Base-by-base conservation (phyloP, 2,888 invertebrate genomes). In the Pantelozetes paolii region DNA sequence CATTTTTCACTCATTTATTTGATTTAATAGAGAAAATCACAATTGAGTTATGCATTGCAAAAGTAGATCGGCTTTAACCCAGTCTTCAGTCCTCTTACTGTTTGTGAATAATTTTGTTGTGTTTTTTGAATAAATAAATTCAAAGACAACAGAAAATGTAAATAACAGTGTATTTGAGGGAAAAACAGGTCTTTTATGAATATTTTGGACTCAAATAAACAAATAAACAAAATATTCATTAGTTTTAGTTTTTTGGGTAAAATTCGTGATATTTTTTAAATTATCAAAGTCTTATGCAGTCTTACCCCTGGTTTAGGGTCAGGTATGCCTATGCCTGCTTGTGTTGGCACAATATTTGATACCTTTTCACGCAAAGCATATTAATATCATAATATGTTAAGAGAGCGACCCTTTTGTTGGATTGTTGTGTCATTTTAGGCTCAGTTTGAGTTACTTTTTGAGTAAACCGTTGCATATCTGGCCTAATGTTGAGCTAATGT, bases 221-320 rank as follows among this genome's bases (percentile, higher is more conserved):
- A n/a, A n/a, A n/a, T n/a, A n/a, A n/a, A 59, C 23, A 28, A 67
- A 67, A 40, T 67, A 40, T 67, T 67, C 36, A 67, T 23, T n/a
- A n/a, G n/a, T n/a, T n/a, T 40, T 67, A 40, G 67, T 67, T 67
- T 50, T 42, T 1, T n/a, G 59, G 67, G 67, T 42, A 67, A 67
- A 67, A 67, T 40, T 36, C 67, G 67, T 67, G 67, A 67, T n/a
- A n/a, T 67, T 40, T 67, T 67, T 23, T 42, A 67, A 67, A 67
- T 67, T 67, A 67, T 67, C 23, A 67, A 42, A n/a, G 32, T 64
- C 62, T 67, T 15, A n/a, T 32, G 30, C 23, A 23, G 23, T 13
- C 15, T 57, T n/a, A 23, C 15, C 26, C 2, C 23, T 62, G 62
- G 62, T 6, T 18, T 18, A n/a, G 62, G 32, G 30, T 62, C n/a